Evolutionary conservation across 92 coral and sea anemone genomes (phyloP).

Genomic region (Zoanthus sociatus): DNA sequence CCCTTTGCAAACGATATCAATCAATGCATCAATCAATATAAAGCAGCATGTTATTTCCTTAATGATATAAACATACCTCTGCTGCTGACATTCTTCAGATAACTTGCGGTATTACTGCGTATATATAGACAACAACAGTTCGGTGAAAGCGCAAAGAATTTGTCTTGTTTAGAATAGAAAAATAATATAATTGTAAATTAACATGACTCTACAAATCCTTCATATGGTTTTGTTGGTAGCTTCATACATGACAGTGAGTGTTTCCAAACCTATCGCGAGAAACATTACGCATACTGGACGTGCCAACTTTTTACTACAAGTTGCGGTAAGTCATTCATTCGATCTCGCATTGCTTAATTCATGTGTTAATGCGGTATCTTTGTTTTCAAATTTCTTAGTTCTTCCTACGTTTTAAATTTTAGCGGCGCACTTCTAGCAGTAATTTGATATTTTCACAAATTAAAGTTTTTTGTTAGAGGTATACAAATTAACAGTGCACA

Average conservation of each 20-base stretch:
- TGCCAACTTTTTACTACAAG: neutral
- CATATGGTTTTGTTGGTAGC: neutral
- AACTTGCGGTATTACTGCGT: too few relatives aligned
- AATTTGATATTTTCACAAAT: too few relatives aligned
- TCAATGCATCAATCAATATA: too few relatives aligned
- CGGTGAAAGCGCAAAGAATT: neutral
- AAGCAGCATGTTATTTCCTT: too few relatives aligned
- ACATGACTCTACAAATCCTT: neutral
- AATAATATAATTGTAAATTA: neutral
- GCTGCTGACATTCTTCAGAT: too few relatives aligned
- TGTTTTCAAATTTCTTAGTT: neutral
- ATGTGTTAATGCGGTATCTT: neutral
- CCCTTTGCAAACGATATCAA: too few relatives aligned
- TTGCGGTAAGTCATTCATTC: neutral
- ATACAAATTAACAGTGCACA: too few relatives aligned
- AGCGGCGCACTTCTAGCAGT: too few relatives aligned
- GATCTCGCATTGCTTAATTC: neutral
- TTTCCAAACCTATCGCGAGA: neutral
- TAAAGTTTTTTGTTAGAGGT: too few relatives aligned
- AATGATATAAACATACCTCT: too few relatives aligned
- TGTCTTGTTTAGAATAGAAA: neutral
- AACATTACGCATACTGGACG: neutral
- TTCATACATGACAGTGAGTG: neutral
- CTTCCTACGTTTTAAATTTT: too few relatives aligned
- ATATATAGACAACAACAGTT: neutral